A percentile compares a stretch with the other conserved stretches of the same genome.
Conservation (phyloP, 2,113 vertebrate species). For the Ctenodactylus gundi region DNA sequence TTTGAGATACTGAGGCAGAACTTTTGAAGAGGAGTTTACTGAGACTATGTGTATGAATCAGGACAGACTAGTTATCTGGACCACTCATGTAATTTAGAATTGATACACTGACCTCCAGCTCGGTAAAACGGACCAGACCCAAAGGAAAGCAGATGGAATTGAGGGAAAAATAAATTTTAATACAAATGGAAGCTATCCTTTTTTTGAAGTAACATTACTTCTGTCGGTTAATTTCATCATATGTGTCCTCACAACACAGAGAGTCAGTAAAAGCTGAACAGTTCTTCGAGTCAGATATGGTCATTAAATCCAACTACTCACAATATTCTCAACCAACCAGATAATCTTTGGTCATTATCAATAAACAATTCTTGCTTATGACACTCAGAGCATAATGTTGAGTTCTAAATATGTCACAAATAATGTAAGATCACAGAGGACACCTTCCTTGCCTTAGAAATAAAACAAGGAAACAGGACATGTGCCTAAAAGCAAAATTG, state of each 20-base stretch:
- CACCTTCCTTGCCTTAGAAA: too few species aligned
- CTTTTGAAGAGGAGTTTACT: not conserved
- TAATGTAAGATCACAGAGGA: not conserved
- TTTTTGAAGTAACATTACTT: not conserved
- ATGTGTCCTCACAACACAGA: not conserved
- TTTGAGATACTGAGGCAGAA: not conserved
- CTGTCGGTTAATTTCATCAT: not conserved
- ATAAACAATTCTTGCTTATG: not conserved
- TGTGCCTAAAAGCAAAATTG: not conserved
- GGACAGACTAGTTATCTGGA: not conserved
- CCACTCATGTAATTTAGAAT: not conserved
- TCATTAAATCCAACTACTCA: not conserved
- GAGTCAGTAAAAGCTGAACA: not conserved
- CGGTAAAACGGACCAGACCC: not conserved
- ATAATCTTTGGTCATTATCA: not conserved
- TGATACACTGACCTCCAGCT: not conserved
- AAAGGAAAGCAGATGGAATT: not conserved
- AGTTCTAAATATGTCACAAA: accelerated
- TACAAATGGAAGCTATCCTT: not conserved
- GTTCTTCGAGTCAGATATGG: not conserved
- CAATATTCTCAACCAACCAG: not conserved
- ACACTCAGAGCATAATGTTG: not conserved
- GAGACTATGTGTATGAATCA: not conserved
- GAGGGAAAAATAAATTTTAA: not conserved
- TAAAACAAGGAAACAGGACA: not conserved